Evolutionary conservation across 2,888 invertebrate genomes (phyloP).

Genomic region (Allolobophora icterica): DNA sequence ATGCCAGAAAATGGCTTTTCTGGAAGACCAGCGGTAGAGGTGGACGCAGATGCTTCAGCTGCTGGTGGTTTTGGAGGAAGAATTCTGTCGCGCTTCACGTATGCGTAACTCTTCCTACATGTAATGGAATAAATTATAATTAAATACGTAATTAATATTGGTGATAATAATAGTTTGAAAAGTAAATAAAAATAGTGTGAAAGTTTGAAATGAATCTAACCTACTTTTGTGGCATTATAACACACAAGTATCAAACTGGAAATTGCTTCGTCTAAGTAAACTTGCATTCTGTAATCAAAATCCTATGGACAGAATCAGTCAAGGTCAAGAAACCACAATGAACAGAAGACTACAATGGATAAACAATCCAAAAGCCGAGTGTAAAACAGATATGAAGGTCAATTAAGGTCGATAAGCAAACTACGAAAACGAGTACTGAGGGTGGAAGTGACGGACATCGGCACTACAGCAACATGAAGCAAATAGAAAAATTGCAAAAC

Average conservation of each 20-base stretch:
- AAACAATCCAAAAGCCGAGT: not conserved
- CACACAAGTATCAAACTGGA: not conserved
- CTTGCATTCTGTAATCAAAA: not conserved
- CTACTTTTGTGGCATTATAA: not conserved
- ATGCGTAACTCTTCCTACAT: conserved; percentile 67
- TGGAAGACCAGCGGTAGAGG: conserved; percentile 44
- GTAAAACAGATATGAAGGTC: not conserved
- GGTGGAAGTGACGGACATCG: not conserved
- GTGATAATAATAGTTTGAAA: not conserved
- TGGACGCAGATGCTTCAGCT: not conserved
- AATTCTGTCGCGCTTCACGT: conserved; percentile 59
- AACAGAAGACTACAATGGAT: not conserved
- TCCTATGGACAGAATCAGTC: not conserved
- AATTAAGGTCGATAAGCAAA: not conserved
- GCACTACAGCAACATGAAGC: not conserved
- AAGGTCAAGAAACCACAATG: not conserved
- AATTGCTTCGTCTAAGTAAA: not conserved
- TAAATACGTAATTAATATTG: not conserved
- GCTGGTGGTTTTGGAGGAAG: conserved; percentile 53
- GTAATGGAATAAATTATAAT: conserved; percentile 25
- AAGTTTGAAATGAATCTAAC: not conserved
- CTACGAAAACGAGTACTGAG: not conserved
- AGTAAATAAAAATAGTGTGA: not conserved
- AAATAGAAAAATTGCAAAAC: not conserved
- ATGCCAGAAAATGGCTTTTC: conserved; percentile 74